phyloP scores from a whole-genome alignment of 2,888 invertebrate species.

The Leptothorax acervorum region DNA sequence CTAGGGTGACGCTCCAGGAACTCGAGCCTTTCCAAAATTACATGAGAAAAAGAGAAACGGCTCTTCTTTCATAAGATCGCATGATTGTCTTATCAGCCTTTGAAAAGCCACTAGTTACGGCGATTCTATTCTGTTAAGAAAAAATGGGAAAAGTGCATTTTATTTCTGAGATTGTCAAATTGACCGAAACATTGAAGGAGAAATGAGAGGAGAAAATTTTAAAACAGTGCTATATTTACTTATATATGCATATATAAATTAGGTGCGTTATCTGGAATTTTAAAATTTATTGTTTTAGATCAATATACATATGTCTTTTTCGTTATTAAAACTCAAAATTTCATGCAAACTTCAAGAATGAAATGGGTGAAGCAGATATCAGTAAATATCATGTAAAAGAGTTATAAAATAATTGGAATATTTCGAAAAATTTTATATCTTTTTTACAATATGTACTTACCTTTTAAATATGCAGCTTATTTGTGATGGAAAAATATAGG shows the following conservation, averaged over 20 bases:
- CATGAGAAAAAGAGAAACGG: neutral
- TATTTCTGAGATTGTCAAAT: neutral
- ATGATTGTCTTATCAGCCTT: neutral
- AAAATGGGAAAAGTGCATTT: neutral
- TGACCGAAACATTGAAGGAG: neutral
- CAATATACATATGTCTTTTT: neutral
- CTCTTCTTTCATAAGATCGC: conserved; percentile 48
- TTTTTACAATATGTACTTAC: neutral
- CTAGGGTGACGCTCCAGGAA: conserved; percentile 46
- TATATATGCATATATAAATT: neutral
- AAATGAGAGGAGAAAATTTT: neutral
- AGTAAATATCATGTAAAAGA: neutral
- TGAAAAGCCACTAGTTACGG: neutral
- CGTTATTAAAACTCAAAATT: neutral
- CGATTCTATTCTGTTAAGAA: neutral
- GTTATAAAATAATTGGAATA: neutral
- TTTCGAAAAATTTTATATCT: neutral
- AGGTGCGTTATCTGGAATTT: neutral
- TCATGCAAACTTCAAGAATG: neutral
- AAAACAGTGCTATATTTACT: neutral
- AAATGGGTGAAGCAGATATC: neutral
- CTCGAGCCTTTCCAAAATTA: conserved; percentile 24
- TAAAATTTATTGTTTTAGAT: neutral
- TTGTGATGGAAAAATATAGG: neutral
- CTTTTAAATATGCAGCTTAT: neutral